A percentile compares a stretch with the other conserved stretches of the same genome.
These are phyloP conservation scores for Andrena minutula DNA, from an alignment of 2,888 invertebrate genomes.

Conservation along the genomic window DNA sequence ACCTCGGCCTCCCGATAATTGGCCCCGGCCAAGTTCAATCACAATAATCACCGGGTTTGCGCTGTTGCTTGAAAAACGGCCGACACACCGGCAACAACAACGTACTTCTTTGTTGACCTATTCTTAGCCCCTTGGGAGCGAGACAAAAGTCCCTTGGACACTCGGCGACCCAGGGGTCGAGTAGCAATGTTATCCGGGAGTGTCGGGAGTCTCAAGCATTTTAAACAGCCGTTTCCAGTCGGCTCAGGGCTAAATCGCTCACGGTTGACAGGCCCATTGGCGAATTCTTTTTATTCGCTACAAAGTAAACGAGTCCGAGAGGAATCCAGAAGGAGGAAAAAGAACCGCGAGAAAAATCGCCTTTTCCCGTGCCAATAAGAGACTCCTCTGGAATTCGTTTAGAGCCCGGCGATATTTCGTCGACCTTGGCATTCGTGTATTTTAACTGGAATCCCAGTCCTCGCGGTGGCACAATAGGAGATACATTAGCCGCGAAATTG, in stretches of 20 bases:
- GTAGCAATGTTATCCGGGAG: no score
- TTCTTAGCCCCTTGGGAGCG: neutral
- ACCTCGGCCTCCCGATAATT: slow-evolving; percentile 27
- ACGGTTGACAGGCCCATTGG: neutral
- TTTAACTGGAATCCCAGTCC: neutral
- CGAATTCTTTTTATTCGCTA: neutral
- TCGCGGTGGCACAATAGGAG: neutral
- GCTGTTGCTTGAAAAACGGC: neutral
- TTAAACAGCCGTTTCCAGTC: neutral
- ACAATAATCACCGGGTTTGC: slow-evolving; percentile 1
- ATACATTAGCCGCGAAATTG: slow-evolving; percentile 20
- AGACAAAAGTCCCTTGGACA: no score
- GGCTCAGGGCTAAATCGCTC: neutral
- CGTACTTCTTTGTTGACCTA: no score
- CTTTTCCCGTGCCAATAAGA: neutral
- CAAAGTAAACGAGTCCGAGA: neutral
- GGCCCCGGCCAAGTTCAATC: slow-evolving; percentile 16
- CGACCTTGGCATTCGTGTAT: slow-evolving; percentile 9
- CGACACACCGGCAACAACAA: neutral
- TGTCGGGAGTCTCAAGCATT: no score
- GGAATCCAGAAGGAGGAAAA: neutral
- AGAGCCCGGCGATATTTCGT: neutral
- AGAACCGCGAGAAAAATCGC: neutral
- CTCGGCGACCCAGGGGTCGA: no score
- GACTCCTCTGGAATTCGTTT: neutral